Conservation (phyloP, 2,888 invertebrate species). For the Portevinia maculata region DNA sequence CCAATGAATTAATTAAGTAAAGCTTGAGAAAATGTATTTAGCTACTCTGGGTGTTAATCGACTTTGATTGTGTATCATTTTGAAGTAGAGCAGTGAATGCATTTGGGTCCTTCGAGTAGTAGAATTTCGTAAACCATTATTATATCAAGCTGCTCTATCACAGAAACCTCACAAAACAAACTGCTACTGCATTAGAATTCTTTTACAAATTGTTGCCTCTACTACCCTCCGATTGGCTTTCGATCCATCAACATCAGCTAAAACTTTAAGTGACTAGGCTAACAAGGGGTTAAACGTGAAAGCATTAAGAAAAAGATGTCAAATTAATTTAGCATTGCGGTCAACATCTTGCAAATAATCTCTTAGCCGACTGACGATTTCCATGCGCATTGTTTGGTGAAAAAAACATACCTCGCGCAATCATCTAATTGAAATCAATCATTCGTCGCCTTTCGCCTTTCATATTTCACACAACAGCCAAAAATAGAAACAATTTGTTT, state of each 20-base stretch:
- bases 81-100: not conserved
- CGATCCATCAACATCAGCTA: constrained; percentile 13
- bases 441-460: constrained; percentile 31
- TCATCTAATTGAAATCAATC: constrained; percentile 54
- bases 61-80: not conserved
- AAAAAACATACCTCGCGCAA: not conserved
- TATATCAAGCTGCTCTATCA: no score
- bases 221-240: constrained; percentile 1
- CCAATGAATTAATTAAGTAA: constrained; percentile 14
- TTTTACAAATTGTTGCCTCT: not conserved
- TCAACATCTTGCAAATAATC: constrained; percentile 4
- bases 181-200: no score
- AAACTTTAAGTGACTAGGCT: not conserved
- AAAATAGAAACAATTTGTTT: constrained; percentile 27
- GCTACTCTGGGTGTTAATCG: not conserved
- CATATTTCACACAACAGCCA: constrained; percentile 19
- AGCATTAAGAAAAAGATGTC: constrained; percentile 21
- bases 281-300: constrained; percentile 13
- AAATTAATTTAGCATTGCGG: constrained; percentile 30
- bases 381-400: not conserved
- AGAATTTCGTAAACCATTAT: no score
- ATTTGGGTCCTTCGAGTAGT: not conserved
- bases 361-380: not conserved
- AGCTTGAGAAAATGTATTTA: constrained; percentile 5
- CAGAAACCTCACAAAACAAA: no score